phyloP scores from a whole-genome alignment of 2,888 invertebrate species.

The Xylocampa areola region DNA sequence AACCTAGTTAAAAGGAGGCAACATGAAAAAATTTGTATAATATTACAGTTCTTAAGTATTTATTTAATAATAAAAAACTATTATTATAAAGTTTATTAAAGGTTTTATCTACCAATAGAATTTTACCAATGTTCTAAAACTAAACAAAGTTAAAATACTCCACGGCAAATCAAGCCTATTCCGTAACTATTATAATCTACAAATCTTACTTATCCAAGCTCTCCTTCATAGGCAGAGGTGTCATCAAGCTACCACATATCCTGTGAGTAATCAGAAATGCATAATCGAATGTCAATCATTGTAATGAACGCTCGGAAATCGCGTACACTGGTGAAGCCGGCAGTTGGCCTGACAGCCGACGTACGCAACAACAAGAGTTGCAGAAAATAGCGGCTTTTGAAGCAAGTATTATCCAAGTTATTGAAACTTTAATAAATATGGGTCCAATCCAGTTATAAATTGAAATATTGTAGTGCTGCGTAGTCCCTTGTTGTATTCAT shows the following conservation, averaged over 20 bases:
- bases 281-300: constrained; percentile 59
- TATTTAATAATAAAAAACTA: no score
- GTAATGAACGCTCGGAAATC: constrained; percentile 39
- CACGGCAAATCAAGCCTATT: no score
- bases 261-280: constrained; percentile 49
- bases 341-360: constrained; percentile 19
- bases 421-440: neutral
- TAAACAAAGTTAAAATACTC: no score
- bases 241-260: constrained; percentile 35
- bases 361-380: constrained; percentile 19
- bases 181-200: constrained; percentile 14
- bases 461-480: no score
- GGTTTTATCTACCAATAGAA: no score
- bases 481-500: no score
- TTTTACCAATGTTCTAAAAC: no score
- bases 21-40: no score
- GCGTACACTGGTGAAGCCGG: constrained; percentile 20
- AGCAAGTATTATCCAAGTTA: neutral
- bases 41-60: no score
- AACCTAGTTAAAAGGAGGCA: no score
- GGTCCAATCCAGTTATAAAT: no score
- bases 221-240: constrained; percentile 11
- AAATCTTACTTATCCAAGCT: constrained; percentile 7
- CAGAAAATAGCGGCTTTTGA: constrained; percentile 31
- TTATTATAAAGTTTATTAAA: no score